A percentile compares a stretch with the other conserved stretches of the same genome.
Conservation (phyloP, 2,888 invertebrate genomes). For the Hyles lineata region DNA sequence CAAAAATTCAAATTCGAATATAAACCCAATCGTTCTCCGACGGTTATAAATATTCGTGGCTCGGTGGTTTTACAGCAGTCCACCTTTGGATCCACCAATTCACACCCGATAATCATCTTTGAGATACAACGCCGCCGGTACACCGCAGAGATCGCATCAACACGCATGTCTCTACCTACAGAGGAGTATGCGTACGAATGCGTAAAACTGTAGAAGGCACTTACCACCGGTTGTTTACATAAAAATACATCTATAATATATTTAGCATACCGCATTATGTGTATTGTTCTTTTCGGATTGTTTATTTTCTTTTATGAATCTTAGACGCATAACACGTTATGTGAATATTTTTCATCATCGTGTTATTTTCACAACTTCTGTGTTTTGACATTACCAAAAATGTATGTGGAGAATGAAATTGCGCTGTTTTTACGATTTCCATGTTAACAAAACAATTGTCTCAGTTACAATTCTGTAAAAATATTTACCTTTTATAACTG, state of each 20-base stretch:
- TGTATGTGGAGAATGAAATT: neutral
- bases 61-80: conserved; percentile 60
- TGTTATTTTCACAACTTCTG: neutral
- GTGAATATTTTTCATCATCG: neutral
- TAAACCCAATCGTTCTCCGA: conserved; percentile 22
- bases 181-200: neutral
- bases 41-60: conserved; percentile 43
- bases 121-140: conserved; percentile 68
- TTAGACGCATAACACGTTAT: conserved; percentile 24
- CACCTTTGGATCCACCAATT: conserved; percentile 71
- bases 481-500: conserved; percentile 75
- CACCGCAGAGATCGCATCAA: conserved; percentile 62
- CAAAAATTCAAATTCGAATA: neutral
- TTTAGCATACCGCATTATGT: conserved; percentile 32
- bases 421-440: neutral
- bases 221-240: conserved; percentile 31
- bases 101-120: conserved; percentile 80
- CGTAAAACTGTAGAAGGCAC: conserved; percentile 29
- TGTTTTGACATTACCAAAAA: neutral
- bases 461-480: neutral
- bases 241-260: conserved; percentile 30
- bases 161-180: conserved; percentile 39
- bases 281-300: conserved; percentile 28
- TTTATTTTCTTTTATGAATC: conserved; percentile 32
- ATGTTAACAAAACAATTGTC: neutral